These are phyloP conservation scores for Poeciliopsis prolifica DNA, from an alignment of 2,113 vertebrate genomes.

Conservation along the genomic window DNA sequence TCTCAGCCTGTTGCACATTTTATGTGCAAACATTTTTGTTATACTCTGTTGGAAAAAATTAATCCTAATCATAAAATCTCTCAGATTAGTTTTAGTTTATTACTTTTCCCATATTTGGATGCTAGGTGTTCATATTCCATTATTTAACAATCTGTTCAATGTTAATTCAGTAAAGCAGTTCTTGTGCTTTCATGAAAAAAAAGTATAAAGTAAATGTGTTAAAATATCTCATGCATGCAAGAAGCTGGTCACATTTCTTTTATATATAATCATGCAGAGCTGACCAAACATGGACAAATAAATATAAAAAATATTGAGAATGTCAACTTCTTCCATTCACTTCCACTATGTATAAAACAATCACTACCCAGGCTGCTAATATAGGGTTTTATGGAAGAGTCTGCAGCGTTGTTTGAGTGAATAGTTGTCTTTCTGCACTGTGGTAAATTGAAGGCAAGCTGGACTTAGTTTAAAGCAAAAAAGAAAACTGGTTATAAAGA, in stretches of 20 bases:
- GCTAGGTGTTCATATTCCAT: not conserved
- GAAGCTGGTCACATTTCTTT: not conserved
- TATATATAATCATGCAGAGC: not conserved
- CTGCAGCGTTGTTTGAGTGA: too few species aligned
- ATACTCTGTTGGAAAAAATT: not conserved
- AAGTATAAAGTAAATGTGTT: not conserved
- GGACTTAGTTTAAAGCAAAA: not conserved
- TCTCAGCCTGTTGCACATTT: slow-evolving; percentile 2
- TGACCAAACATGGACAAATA: not conserved
- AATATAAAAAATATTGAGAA: too few species aligned
- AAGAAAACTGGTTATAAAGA: not conserved
- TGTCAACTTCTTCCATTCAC: too few species aligned
- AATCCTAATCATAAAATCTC: not conserved
- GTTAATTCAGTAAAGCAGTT: not conserved
- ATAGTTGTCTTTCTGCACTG: too few species aligned
- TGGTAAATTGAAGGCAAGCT: too few species aligned
- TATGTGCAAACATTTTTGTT: slow-evolving; percentile 10
- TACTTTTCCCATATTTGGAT: not conserved
- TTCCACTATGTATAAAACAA: too few species aligned
- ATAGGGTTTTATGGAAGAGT: too few species aligned
- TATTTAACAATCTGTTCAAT: not conserved
- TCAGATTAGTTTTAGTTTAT: not conserved
- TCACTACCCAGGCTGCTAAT: too few species aligned
- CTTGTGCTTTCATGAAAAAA: not conserved
- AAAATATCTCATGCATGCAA: too few species aligned